Evolutionary conservation across 2,888 invertebrate species (phyloP).

Genomic region (Tineola bisselliella): DNA sequence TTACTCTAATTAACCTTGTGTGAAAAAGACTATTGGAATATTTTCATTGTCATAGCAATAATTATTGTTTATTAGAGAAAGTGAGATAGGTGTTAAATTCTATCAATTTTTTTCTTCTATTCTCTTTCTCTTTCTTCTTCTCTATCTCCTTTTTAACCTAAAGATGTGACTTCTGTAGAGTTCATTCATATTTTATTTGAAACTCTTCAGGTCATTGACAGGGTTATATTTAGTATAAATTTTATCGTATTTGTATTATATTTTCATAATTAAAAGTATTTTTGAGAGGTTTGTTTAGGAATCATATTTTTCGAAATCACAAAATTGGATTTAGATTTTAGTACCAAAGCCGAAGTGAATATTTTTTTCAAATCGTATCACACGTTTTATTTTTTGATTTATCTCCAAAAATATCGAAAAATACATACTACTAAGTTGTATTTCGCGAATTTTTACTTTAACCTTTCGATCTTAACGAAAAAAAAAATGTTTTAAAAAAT

Average conservation of each 20-base stretch:
- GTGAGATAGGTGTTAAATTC: neutral
- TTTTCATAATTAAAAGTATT: slow-evolving; percentile 60
- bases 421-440: neutral
- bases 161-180: slow-evolving; percentile 57
- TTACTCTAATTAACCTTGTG: neutral
- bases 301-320: slow-evolving; percentile 63
- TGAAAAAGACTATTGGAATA: neutral
- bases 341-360: slow-evolving; percentile 26
- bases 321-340: slow-evolving; percentile 36
- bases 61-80: neutral
- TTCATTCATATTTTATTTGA: slow-evolving; percentile 49
- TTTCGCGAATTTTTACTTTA: neutral
- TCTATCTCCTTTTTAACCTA: slow-evolving; percentile 9
- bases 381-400: neutral
- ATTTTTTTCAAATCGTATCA: slow-evolving; percentile 16
- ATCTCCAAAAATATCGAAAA: neutral
- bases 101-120: neutral
- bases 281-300: slow-evolving; percentile 66
- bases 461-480: neutral
- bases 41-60: neutral
- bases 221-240: slow-evolving; percentile 69
- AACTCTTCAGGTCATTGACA: slow-evolving; percentile 69
- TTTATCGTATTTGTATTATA: slow-evolving; percentile 68
- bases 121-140: neutral
- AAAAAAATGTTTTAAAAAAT: neutral